Evolutionary conservation across 2,888 invertebrate genomes (phyloP).

Genomic region (Tuberolachnus salignus): DNA sequence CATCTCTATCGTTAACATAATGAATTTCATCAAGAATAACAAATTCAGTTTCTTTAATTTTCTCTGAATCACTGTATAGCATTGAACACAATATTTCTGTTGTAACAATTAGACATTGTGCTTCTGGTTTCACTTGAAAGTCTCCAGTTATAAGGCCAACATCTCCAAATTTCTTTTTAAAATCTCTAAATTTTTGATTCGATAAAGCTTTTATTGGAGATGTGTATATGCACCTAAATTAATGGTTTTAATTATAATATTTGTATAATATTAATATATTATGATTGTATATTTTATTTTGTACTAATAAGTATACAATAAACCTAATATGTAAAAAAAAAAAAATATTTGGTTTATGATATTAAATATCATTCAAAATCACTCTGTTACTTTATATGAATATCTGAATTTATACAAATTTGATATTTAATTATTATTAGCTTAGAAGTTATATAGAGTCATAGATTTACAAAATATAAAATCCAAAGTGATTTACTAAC

Average conservation of each 20-base stretch:
- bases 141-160: constrained; percentile 95
- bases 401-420: too few relatives aligned
- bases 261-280: too few relatives aligned
- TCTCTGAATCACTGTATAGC: constrained; percentile 69
- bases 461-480: too few relatives aligned
- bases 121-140: constrained; percentile 91
- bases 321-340: too few relatives aligned
- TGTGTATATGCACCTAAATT: constrained; percentile 84
- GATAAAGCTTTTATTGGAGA: constrained; percentile 99
- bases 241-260: constrained; percentile 30
- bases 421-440: too few relatives aligned
- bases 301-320: too few relatives aligned
- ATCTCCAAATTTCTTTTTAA: constrained; percentile 88
- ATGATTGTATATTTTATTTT: too few relatives aligned
- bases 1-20: constrained; percentile 95
- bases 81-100: constrained; percentile 97
- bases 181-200: constrained; percentile 98
- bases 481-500: too few relatives aligned
- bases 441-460: too few relatives aligned
- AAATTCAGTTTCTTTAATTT: constrained; percentile 94
- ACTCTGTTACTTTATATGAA: too few relatives aligned
- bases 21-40: constrained; percentile 99
- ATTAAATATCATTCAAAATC: too few relatives aligned
- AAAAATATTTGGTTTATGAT: too few relatives aligned
- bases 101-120: constrained; percentile 97